Evolutionary conservation across 1,140 invertebrate genomes (phyloP), one percentile per base, ranked within the genome.

Genomic region (Drosophila nasuta): DNA sequence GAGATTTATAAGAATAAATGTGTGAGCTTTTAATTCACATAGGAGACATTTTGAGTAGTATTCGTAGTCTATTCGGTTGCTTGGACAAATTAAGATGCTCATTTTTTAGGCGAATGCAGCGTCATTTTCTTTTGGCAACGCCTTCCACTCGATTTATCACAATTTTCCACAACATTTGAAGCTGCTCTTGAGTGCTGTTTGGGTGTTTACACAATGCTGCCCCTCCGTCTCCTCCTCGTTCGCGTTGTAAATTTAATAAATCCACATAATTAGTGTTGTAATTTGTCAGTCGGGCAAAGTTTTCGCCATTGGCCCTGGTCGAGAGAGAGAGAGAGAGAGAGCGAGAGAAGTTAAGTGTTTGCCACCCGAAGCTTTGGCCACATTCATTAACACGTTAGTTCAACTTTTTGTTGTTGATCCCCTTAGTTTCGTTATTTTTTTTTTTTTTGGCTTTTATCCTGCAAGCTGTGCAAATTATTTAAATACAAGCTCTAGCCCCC

Each of bases 381-480:
- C 62, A 83, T 83, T 80, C 72, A 83, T 81, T 80, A 80, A 62
- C 65, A 81, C 81, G 59, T 75, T 75, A 52, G 51, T 46, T 5
- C 25, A 69, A 69, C 51, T 74, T 68, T 60, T 35, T 57, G 51
- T 25, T 69, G 56, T 57, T 63, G 58, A 20, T 57, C 28, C 28
- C 15, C 35, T 33, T 25, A 7, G 30, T 33, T 33, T 25, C 20
- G 20, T 38, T 38, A 11, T 38, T 1, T 38, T 6, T 33, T 33
- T 33, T 28, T 38, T 51, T 25, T 45, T 57, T 30, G 13, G 15
- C 20, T 25, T 25, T 33, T 54, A 28, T 52, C 25, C 33, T 10
- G 38, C 25, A 56, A 57, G 20, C 49, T 60, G 46, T 45, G 62
- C 58, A 67, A 78, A 75, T 79, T 51, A 59, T 69, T 63, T 60